Percentiles rank a stretch among this genome's conserved stretches.
Evolutionary conservation across 1,140 invertebrate species (phyloP).

Genomic region (Aphelenchoides fujianensis): DNA sequence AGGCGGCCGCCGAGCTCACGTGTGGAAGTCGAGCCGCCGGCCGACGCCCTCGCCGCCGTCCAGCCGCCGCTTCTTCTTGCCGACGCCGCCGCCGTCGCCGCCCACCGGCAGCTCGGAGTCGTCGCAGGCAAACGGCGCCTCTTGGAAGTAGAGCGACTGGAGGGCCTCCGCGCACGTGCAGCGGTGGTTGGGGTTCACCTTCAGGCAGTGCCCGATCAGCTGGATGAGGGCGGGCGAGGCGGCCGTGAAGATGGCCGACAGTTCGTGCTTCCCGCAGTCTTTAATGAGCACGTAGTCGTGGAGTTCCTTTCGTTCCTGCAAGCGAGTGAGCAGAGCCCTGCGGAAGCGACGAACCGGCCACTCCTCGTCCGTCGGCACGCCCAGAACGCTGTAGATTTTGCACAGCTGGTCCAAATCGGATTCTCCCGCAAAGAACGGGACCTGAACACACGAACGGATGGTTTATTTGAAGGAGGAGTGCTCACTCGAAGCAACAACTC

Average conservation of each 20-base stretch:
- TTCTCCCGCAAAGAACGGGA: slow-evolving; percentile 91
- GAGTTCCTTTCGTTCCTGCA: slow-evolving; percentile 74
- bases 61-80: not conserved
- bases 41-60: not conserved
- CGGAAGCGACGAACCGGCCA: slow-evolving; percentile 73
- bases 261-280: slow-evolving; percentile 72
- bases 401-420: slow-evolving; percentile 92
- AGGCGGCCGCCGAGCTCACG: not conserved
- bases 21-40: not conserved
- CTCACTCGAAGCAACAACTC: slow-evolving; percentile 78
- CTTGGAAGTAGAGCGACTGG: slow-evolving; percentile 48
- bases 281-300: slow-evolving; percentile 92
- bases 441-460: slow-evolving; percentile 60
- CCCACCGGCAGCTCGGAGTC: slow-evolving; percentile 53
- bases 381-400: slow-evolving; percentile 85
- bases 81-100: not conserved
- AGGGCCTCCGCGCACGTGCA: slow-evolving; percentile 66
- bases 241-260: slow-evolving; percentile 83
- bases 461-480: slow-evolving; percentile 10
- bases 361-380: slow-evolving; percentile 83
- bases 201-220: slow-evolving; percentile 75
- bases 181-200: slow-evolving; percentile 79
- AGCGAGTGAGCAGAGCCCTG: slow-evolving; percentile 23
- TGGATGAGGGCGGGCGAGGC: slow-evolving; percentile 86
- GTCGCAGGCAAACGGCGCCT: slow-evolving; percentile 51